Evolutionary conservation across 2,888 invertebrate species (phyloP), one percentile per base, ranked within the genome.

Genomic region (Chymomyza procnemis): DNA sequence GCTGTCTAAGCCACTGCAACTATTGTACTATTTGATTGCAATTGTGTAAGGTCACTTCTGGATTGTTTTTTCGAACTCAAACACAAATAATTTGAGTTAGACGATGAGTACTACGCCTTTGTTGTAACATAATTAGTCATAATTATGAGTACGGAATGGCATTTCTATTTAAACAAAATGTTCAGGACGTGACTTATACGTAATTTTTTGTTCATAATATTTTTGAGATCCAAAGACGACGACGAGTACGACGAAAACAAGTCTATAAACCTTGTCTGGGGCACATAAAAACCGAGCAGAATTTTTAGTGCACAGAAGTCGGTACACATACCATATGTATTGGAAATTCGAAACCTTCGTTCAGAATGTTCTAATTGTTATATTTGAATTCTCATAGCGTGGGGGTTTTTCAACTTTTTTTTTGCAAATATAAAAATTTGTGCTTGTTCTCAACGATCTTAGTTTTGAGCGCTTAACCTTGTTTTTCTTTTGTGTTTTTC

Each of bases 211-310:
- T 9, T 56, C 30, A 46, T n/a, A 46, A 50, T 54, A 48, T 67
- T 67, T 48, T 3, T n/a, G 16, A 16, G 55, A 26, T 48, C 66
- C 3, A 16, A 22, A 56, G 56, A 72, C n/a, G n/a, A n/a, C n/a
- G n/a, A n/a, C n/a, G n/a, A n/a, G n/a, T 6, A 26, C 26, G 26
- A 26, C 34, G 34, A 78, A 73, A 81, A 80, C 78, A 82, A 82
- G 71, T 67, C 81, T 67, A 83, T 81, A 84, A 83, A 86, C 82
- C 78, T 84, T 81, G 82, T 83, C 82, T 83, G 86, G 84, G 78
- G 76, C 85, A 74, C 64, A 80, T 71, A 67, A 72, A 73, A 69
- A 68, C 61, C 56, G 56, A 4, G 61, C 63, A 47, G 26, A 4
- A 26, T 26, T 3, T 22, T 22, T 2, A 22, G 22, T 22, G 22